Evolutionary conservation across 2,888 invertebrate species (phyloP), one percentile per base, ranked within the genome.

Genomic region (Tortrix viridana): DNA sequence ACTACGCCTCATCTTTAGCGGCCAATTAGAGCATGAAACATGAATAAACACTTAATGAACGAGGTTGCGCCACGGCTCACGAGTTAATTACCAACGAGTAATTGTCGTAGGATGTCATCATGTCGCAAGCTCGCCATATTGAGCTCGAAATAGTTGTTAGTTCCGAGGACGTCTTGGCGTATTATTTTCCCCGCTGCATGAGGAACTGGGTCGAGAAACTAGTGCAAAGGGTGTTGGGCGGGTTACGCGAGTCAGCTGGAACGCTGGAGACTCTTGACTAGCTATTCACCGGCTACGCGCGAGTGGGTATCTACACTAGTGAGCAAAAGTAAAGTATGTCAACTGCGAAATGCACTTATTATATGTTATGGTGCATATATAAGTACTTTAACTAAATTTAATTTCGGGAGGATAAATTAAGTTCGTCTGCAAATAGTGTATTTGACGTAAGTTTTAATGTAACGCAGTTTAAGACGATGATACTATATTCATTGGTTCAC

Each of bases 181-280:
- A 74, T 76, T 78, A 77, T 78, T 79, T 76, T 76, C 75, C 73
- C 75, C 72, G 75, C 77, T 77, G 78, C 78, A 76, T 80, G 77
- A 74, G 70, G 78, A 89, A 85, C 78, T 89, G 69, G 89, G 89
- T 88, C 86, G 83, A 85, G 85, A 74, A 79, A 74, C 77, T 76
- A 74, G 69, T 74, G 71, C 74, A 76, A 72, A 73, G 71, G 70
- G 65, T 71, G 68, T 52, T 50, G 60, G 55, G 61, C 43, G 46
- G 38, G 41, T 53, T 64, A 63, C 48, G 66, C 47, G 62, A 22
- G 67, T 65, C 54, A 44, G 60, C 48, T 48, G 50, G 57, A 65
- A 49, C 54, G 61, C 61, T 48, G 38, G 59, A 62, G 59, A 54
- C 63, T 57, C 63, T 63, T 53, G 63, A 53, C 26, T 43, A 20